Evolutionary conservation across 2,888 invertebrate genomes (phyloP).

Genomic region (Leucoma salicis): DNA sequence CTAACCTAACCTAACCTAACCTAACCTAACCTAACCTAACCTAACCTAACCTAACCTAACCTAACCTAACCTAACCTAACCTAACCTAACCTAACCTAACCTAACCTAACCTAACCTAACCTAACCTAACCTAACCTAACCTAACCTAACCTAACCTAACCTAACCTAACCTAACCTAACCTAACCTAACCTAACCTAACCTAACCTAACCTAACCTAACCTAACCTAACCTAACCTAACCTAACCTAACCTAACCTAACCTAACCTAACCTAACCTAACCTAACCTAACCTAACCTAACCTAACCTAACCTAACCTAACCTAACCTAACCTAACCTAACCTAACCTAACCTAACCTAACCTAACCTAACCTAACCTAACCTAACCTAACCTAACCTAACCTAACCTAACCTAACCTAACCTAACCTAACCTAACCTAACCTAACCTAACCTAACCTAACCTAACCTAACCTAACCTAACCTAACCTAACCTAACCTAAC

Average conservation of each 20-base stretch:
- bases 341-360: slow-evolving; percentile 8
- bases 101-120: slow-evolving; percentile 13
- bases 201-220: slow-evolving; percentile 11
- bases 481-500: slow-evolving; percentile 5
- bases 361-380: slow-evolving; percentile 10
- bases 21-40: slow-evolving; percentile 8
- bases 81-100: slow-evolving; percentile 10
- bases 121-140: slow-evolving; percentile 8
- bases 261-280: slow-evolving; percentile 12
- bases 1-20: slow-evolving; percentile 8
- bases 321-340: slow-evolving; percentile 9
- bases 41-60: slow-evolving; percentile 6
- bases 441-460: slow-evolving; percentile 12
- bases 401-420: slow-evolving; percentile 14
- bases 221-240: slow-evolving; percentile 10
- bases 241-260: slow-evolving; percentile 13
- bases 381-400: slow-evolving; percentile 15
- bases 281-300: slow-evolving; percentile 8
- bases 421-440: slow-evolving; percentile 10
- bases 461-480: slow-evolving; percentile 7
- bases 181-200: slow-evolving; percentile 9
- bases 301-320: slow-evolving; percentile 8
- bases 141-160: slow-evolving; percentile 7
- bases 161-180: slow-evolving; percentile 9
- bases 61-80: slow-evolving; percentile 7